Evolutionary conservation across 2,113 vertebrate genomes (phyloP).

Genomic region (Microtus montanus): DNA sequence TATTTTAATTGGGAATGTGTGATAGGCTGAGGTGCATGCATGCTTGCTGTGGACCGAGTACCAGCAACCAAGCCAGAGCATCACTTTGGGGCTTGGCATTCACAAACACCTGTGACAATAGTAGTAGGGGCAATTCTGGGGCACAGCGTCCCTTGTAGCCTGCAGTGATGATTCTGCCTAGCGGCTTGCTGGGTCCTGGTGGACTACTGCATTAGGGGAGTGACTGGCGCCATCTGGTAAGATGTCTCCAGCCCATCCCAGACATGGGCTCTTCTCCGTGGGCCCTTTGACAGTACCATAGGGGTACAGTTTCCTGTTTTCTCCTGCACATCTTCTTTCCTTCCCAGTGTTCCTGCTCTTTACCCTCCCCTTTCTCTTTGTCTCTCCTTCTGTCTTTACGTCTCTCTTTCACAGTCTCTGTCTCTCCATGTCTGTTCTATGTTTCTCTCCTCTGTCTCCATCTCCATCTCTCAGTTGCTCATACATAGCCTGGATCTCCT

Average conservation of each 20-base stretch:
- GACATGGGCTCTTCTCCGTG: neutral
- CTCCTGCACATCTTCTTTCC: no score
- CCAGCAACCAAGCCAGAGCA: neutral
- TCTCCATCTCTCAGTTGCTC: neutral
- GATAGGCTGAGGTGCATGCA: neutral
- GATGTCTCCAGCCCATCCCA: neutral
- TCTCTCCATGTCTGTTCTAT: neutral
- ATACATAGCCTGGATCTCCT: neutral
- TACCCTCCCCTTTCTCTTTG: neutral
- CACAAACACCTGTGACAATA: neutral
- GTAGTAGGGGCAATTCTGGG: neutral
- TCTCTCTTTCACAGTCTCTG: neutral
- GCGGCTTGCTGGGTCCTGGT: neutral
- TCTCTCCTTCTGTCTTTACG: neutral
- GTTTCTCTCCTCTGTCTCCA: neutral
- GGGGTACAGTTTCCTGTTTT: neutral
- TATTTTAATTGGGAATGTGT: neutral
- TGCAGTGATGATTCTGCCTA: no score
- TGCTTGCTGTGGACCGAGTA: neutral
- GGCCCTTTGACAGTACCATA: neutral
- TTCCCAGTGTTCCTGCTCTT: neutral
- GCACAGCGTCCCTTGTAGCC: fast-evolving
- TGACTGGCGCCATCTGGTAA: no score
- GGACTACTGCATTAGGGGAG: neutral
- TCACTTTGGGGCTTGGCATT: neutral